phyloP scores from a whole-genome alignment of 2,888 invertebrate genomes.

The Esperia sulphurella region DNA sequence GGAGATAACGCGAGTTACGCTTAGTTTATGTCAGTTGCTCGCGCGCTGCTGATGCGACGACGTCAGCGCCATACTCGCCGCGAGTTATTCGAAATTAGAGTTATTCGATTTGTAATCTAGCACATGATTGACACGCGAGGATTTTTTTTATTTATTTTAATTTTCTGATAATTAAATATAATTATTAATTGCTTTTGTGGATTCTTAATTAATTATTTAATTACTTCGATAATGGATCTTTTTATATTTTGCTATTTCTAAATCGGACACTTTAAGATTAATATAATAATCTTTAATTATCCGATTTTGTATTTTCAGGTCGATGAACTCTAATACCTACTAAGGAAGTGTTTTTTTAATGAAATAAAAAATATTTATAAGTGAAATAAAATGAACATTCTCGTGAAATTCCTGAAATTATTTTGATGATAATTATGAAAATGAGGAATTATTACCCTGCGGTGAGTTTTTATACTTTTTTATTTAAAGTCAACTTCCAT shows the following conservation, averaged over 20 bases:
- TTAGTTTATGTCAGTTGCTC: slow-evolving; percentile 73
- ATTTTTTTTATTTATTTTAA: slow-evolving; percentile 3
- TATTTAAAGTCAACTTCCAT: neutral
- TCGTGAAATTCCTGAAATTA: slow-evolving; percentile 31
- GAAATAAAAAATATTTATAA: slow-evolving; percentile 12
- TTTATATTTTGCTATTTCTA: neutral
- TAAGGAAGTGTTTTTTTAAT: neutral
- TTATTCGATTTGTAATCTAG: neutral
- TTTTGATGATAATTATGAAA: slow-evolving; percentile 64
- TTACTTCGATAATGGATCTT: slow-evolving; percentile 9
- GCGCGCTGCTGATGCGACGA: slow-evolving; percentile 66
- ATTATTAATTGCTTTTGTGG: neutral
- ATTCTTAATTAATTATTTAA: slow-evolving; percentile 6
- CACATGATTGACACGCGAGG: neutral
- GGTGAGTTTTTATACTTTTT: slow-evolving; percentile 38
- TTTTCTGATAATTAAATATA: neutral
- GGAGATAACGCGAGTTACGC: slow-evolving; percentile 60
- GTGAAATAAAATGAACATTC: slow-evolving; percentile 44
- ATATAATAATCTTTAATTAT: slow-evolving; percentile 3
- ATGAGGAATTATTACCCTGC: slow-evolving; percentile 66
- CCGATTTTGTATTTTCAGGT: slow-evolving; percentile 4
- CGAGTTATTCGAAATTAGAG: slow-evolving; percentile 3
- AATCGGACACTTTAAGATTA: slow-evolving; percentile 9
- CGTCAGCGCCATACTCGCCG: slow-evolving; percentile 32
- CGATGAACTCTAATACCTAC: too few species aligned